A percentile compares a stretch with the other conserved stretches of the same genome.
Conservation (phyloP, 2,113 vertebrate species). For the Eptesicus fuscus region DNA sequence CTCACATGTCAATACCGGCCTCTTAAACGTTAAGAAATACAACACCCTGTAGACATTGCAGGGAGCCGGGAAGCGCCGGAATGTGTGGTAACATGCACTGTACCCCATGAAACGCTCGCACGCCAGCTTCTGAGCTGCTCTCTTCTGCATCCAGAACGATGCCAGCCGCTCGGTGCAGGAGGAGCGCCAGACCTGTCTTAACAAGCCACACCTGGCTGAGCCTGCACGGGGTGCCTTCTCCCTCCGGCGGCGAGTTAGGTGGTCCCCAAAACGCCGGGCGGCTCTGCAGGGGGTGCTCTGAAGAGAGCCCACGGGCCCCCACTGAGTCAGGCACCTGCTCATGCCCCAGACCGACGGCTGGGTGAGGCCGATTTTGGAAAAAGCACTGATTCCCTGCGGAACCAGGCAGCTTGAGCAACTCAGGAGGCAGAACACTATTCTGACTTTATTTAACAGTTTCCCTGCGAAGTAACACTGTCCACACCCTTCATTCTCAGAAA, state of each 20-base stretch:
- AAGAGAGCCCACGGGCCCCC: neutral
- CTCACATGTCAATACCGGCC: neutral
- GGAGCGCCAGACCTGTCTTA: neutral
- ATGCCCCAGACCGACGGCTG: neutral
- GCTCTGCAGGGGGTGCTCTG: neutral
- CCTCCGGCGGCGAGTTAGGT: neutral
- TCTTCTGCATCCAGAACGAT: neutral
- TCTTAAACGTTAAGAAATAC: neutral
- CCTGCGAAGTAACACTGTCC: neutral
- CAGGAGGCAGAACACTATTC: neutral
- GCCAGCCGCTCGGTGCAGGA: neutral
- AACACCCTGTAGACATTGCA: neutral
- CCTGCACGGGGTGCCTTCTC: neutral
- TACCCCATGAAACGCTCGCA: neutral
- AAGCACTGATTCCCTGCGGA: neutral
- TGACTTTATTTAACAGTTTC: neutral
- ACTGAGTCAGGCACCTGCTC: neutral
- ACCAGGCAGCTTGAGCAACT: neutral
- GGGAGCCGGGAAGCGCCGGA: neutral
- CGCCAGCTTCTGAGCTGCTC: neutral
- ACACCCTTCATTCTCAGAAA: neutral
- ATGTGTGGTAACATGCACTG: neutral
- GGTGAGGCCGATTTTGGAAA: neutral
- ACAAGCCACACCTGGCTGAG: accelerated
- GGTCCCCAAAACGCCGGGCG: neutral